Percentiles rank a stretch among this genome's conserved stretches.
These are phyloP conservation scores for Toxonevra muliebris DNA, from an alignment of 2,888 invertebrate genomes.

Conservation along the genomic window DNA sequence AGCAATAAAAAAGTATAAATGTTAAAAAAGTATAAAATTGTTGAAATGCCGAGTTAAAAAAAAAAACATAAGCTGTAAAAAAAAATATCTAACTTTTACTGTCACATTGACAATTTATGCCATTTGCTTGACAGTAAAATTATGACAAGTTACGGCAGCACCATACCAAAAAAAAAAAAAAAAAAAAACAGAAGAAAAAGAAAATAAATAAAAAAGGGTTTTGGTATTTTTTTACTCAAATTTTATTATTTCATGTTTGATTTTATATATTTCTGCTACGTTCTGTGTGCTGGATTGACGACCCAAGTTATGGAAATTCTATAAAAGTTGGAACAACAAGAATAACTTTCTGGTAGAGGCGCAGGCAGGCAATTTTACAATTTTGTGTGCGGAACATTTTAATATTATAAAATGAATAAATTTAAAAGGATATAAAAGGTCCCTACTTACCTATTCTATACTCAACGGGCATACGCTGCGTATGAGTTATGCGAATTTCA, in stretches of 20 bases:
- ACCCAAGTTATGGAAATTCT: neutral
- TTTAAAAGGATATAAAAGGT: too few species aligned
- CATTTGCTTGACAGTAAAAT: neutral
- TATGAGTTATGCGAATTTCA: too few species aligned
- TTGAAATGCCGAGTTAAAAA: neutral
- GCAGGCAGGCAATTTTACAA: too few species aligned
- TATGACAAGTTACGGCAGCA: neutral
- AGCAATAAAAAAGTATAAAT: neutral
- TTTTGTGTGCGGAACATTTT: too few species aligned
- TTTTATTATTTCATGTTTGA: neutral
- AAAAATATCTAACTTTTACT: neutral
- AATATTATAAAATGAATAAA: too few species aligned
- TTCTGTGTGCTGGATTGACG: neutral
- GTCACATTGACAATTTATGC: slow-evolving; percentile 1
- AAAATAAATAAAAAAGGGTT: neutral
- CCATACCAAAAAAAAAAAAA: neutral
- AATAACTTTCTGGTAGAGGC: too few species aligned
- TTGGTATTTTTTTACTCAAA: neutral
- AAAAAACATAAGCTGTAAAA: neutral
- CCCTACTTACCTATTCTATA: too few species aligned
- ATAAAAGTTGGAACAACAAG: neutral
- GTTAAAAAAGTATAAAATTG: neutral
- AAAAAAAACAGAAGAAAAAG: too few species aligned
- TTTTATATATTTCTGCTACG: neutral
- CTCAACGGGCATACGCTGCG: too few species aligned